These are phyloP conservation scores for Colaptes auratus DNA, from an alignment of 2,113 vertebrate genomes.

Conservation along the genomic window DNA sequence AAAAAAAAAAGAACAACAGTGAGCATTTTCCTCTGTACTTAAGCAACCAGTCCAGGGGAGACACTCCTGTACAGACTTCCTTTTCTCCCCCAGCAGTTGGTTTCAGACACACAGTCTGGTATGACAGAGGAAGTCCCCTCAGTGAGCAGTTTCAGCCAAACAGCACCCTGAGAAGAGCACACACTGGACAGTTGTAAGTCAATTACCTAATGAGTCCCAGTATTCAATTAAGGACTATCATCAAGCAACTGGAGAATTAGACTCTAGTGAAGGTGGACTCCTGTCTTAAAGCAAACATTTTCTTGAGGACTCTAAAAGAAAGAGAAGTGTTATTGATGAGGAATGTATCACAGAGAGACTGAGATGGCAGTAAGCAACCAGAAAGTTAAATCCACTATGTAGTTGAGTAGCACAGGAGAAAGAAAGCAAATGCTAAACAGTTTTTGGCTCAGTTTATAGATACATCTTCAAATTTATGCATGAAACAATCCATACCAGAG, in stretches of 20 bases:
- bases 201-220: not conserved
- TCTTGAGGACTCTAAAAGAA: not conserved
- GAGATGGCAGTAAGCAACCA: not conserved
- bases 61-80: conserved; percentile 18
- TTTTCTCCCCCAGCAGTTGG: not conserved
- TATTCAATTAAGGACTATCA: not conserved
- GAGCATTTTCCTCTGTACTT: not conserved
- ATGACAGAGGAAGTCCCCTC: conserved; percentile 23
- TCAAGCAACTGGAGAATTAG: not conserved
- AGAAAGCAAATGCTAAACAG: not conserved
- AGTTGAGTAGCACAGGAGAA: not conserved
- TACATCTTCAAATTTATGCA: not conserved
- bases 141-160: not conserved
- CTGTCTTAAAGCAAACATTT: not conserved
- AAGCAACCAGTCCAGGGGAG: not conserved
- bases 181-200: not conserved
- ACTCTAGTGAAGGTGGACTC: not conserved
- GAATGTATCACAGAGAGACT: not conserved
- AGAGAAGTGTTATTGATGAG: not conserved
- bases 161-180: not conserved
- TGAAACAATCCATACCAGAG: not conserved
- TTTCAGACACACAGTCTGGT: conserved; percentile 30
- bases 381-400: not conserved
- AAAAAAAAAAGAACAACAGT: not conserved
- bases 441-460: not conserved